These are phyloP conservation scores for Daktulosphaira vitifoliae DNA, from an alignment of 1,140 invertebrate species.

Conservation along the genomic window DNA sequence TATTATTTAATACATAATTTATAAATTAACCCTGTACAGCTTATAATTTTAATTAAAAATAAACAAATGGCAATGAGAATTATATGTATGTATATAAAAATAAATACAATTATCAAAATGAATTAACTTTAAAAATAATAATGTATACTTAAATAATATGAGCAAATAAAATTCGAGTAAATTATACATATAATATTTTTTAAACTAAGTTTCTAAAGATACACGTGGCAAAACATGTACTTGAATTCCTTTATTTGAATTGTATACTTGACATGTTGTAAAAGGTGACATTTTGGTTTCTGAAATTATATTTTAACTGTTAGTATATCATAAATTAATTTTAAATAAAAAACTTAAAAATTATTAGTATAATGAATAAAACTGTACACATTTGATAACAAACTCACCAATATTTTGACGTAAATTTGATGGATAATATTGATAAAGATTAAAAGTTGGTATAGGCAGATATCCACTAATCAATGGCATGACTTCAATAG, in stretches of 20 bases:
- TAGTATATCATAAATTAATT: too few relatives aligned
- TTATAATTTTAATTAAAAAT: not conserved
- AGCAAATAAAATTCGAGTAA: conserved; percentile 3
- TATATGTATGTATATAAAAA: too few relatives aligned
- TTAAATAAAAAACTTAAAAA: too few relatives aligned
- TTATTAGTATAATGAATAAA: too few relatives aligned
- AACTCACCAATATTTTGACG: conserved; percentile 51
- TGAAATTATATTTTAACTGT: not conserved
- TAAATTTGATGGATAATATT: conserved; percentile 72
- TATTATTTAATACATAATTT: too few relatives aligned
- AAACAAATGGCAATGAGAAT: conserved; percentile 27
- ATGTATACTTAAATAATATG: not conserved
- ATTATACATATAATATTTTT: conserved; percentile 15
- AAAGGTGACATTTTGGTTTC: conserved; percentile 68
- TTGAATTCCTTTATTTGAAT: conserved; percentile 76
- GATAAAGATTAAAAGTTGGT: conserved; percentile 78
- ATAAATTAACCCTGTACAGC: conserved; percentile 22
- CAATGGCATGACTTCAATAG: conserved; percentile 83
- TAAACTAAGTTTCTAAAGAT: not conserved
- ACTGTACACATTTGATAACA: too few relatives aligned
- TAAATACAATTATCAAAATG: too few relatives aligned
- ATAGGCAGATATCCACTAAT: conserved; percentile 79
- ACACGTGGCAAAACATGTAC: conserved; percentile 66
- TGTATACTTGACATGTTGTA: conserved; percentile 78
- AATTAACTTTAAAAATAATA: too few relatives aligned